Base-by-base conservation (phyloP, 2,797 vertebrate species). In the Leontopithecus rosalia region DNA sequence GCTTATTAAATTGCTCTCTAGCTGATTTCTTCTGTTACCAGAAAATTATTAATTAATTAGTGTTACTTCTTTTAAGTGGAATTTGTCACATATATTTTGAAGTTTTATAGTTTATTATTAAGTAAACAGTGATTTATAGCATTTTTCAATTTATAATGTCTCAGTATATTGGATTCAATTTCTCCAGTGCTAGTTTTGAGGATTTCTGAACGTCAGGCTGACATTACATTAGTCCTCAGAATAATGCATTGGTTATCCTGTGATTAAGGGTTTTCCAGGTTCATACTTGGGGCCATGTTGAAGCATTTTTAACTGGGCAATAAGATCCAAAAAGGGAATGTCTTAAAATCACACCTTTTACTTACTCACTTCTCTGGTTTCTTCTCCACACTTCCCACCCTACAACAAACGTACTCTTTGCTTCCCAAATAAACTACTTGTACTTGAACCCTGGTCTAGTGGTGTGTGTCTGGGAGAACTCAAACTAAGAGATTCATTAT, bases 41-140 rank as follows among this genome's bases (percentile, higher is more conserved):
- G 55, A 97, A 97, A 95, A 75, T 52, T 50, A 83, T 72, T 82
- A 52, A 76, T 72, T 82, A 52, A 73, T 97, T 79, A 90, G 43
- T 72, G n/a, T 82, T 41, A 64, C 1, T 83, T 86, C 15, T 85
- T 88, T 83, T 4, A 61, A 94, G 43, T 43, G 28, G 2, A 55
- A 90, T 82, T 90, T 48, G 4, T 61, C 20, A 61, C 15, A 52
- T 19, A 58, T 7, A 33, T 64, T 55, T 87, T 58, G 4, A 1
- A 84, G 19, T 85, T 83, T 39, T 76, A 58, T 46, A 73, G 15
- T 36, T 87, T 57, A 89, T 84, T 58, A 55, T n/a, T 57, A 19
- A 87, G 73, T 43, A 41, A 88, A 64, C 7, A 48, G 22, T 52
- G 20, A 73, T 55, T 13, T 28, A 24, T 0, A 50, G 50, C 17